phyloP scores from a whole-genome alignment of 1,140 invertebrate genomes.

The Atopsyche davidsoni region DNA sequence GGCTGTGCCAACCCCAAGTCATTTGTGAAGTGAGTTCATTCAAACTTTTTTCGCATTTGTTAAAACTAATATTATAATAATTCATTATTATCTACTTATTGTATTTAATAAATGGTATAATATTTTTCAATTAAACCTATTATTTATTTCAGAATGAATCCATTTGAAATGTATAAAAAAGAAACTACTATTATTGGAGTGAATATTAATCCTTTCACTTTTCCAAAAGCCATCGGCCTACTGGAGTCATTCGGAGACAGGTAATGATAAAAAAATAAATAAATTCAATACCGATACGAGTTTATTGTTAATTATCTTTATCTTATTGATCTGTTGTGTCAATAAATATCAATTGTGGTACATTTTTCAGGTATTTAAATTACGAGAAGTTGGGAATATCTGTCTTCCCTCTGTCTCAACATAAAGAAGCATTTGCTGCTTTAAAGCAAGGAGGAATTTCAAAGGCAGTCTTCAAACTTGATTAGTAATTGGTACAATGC shows the following conservation, averaged over 20 bases:
- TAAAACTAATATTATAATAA: background rate
- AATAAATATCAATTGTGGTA: background rate
- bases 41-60: background rate
- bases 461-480: constrained; percentile 60
- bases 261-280: constrained; percentile 32
- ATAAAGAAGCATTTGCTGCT: constrained; percentile 50
- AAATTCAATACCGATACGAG: background rate
- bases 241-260: constrained; percentile 56
- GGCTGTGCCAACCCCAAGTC: constrained; percentile 42
- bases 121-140: constrained; percentile 9
- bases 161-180: constrained; percentile 55
- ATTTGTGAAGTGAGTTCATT: constrained; percentile 16
- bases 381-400: constrained; percentile 60
- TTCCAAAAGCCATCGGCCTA: constrained; percentile 55
- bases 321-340: background rate
- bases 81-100: too few relatives aligned
- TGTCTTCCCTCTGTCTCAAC: constrained; percentile 52
- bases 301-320: constrained; percentile 2
- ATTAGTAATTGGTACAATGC: too few relatives aligned
- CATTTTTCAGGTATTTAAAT: constrained; percentile 50
- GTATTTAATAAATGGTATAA: too few relatives aligned
- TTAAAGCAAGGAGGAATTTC: constrained; percentile 55
- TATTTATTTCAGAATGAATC: constrained; percentile 50
- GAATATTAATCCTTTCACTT: constrained; percentile 61
- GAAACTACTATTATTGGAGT: constrained; percentile 59